These are phyloP conservation scores for Sarcophaga rosellei DNA, from an alignment of 2,888 invertebrate genomes.

Conservation along the genomic window DNA sequence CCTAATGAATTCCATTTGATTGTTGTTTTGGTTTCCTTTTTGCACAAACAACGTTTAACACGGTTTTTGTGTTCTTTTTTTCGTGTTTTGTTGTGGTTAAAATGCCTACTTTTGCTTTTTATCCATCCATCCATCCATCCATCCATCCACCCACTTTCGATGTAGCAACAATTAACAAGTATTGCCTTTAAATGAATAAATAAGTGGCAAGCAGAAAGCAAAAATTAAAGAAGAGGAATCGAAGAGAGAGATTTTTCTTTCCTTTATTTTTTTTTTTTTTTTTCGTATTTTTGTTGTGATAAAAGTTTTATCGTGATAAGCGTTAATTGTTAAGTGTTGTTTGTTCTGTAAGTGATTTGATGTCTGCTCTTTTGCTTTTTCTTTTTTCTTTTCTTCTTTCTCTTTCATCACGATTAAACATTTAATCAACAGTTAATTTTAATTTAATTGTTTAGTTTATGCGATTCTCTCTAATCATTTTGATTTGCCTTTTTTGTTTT, in stretches of 20 bases:
- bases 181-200: constrained; percentile 25
- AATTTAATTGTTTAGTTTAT: constrained; percentile 41
- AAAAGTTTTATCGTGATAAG: constrained; percentile 51
- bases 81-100: not conserved
- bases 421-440: constrained; percentile 55
- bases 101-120: not conserved
- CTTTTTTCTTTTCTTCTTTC: not conserved
- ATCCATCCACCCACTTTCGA: not conserved
- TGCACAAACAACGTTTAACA: not conserved
- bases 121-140: not conserved
- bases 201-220: not conserved
- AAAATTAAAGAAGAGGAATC: not conserved
- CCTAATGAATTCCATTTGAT: constrained; percentile 44
- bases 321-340: constrained; percentile 46
- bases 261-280: not conserved
- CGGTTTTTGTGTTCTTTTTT: not conserved
- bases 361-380: constrained; percentile 2
- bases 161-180: constrained; percentile 48
- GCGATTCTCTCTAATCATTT: not conserved
- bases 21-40: constrained; percentile 14
- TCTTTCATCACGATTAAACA: constrained; percentile 47
- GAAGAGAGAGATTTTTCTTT: not conserved
- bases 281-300: too few relatives aligned
- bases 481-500: not conserved
- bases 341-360: constrained; percentile 19